These are phyloP conservation scores for Podiceps cristatus DNA, from an alignment of 2,113 vertebrate genomes.

Conservation along the genomic window DNA sequence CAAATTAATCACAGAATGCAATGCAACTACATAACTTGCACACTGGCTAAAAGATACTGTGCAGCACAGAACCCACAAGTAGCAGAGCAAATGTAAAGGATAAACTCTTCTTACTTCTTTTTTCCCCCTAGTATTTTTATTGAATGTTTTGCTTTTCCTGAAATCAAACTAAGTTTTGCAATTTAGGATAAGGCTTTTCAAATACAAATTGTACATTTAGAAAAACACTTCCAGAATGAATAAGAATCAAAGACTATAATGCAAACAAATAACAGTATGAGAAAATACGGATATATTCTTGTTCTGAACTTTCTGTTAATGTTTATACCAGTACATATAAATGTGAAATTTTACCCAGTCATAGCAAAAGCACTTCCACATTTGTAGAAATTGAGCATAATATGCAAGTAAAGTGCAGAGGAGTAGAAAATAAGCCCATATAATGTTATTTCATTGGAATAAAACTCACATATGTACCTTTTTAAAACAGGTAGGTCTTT, in stretches of 20 bases:
- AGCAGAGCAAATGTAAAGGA: neutral
- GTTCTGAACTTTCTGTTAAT: neutral
- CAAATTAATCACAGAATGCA: neutral
- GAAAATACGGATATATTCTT: neutral
- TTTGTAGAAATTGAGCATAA: neutral
- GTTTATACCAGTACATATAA: neutral
- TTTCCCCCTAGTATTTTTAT: neutral
- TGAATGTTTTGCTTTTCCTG: neutral
- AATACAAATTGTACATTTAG: neutral
- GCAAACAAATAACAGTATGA: neutral
- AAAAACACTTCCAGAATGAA: neutral
- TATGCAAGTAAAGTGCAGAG: neutral
- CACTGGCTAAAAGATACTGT: neutral
- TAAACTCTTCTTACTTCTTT: neutral
- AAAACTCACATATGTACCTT: conserved; percentile 1
- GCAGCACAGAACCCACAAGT: neutral
- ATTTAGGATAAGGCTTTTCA: neutral
- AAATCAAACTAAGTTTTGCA: neutral
- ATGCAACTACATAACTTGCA: neutral
- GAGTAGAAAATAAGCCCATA: neutral
- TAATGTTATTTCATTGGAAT: neutral
- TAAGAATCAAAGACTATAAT: neutral
- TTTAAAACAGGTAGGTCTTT: conserved; percentile 44
- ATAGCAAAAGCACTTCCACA: neutral
- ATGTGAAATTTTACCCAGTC: neutral